A percentile compares a stretch with the other conserved stretches of the same genome.
Conservation (phyloP, 1,140 invertebrate genomes). For the Drosophila funebris region DNA sequence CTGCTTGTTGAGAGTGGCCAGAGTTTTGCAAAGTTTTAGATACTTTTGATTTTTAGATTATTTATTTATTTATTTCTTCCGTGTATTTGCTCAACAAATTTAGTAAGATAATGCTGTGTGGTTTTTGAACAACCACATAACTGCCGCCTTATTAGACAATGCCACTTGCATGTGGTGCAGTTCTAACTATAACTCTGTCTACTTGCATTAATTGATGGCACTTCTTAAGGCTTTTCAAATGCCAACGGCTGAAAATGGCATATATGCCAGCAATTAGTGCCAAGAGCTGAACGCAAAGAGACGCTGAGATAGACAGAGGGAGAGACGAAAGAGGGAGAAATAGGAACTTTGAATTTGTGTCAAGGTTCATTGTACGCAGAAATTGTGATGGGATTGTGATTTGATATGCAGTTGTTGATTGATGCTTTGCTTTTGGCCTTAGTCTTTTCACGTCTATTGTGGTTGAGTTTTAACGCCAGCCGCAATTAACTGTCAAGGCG, state of each 20-base stretch:
- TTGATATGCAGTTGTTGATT: constrained; percentile 43
- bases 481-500: constrained; percentile 72
- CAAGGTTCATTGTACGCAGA: constrained; percentile 64
- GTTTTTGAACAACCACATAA: neutral
- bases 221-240: constrained; percentile 27
- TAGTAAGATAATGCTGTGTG: constrained; percentile 5
- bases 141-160: too few species aligned
- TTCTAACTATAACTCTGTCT: neutral
- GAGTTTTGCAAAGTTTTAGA: constrained; percentile 47
- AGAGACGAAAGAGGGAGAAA: constrained; percentile 11
- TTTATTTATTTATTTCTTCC: constrained; percentile 13
- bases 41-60: constrained; percentile 40
- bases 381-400: constrained; percentile 48
- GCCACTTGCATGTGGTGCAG: neutral
- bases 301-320: neutral
- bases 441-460: constrained; percentile 26
- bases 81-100: constrained; percentile 16
- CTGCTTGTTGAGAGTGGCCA: constrained; percentile 65
- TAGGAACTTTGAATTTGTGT: constrained; percentile 48
- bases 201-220: constrained; percentile 29
- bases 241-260: constrained; percentile 19
- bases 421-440: constrained; percentile 20
- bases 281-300: constrained; percentile 16
- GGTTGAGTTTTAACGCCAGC: constrained; percentile 54
- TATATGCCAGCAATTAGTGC: constrained; percentile 62